These are phyloP conservation scores for Drosophila varians DNA, from an alignment of 1,140 invertebrate genomes.

Conservation along the genomic window DNA sequence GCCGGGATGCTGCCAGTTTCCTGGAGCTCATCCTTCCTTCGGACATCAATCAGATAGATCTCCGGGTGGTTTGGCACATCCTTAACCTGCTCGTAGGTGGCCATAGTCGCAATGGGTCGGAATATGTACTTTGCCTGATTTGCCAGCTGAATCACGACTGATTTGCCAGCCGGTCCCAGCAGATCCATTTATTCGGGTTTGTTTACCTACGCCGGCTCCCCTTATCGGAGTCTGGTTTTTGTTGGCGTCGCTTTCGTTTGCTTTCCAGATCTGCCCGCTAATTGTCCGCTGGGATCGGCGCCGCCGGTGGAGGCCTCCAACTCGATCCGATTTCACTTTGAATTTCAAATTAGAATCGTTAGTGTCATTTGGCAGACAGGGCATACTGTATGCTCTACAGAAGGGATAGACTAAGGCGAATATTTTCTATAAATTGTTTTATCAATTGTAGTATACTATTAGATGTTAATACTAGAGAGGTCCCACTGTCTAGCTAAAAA, in stretches of 20 bases:
- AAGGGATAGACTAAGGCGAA: not conserved
- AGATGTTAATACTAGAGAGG: not conserved
- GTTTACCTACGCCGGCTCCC: constrained; percentile 7
- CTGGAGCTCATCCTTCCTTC: constrained; percentile 86
- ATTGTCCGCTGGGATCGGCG: constrained; percentile 8
- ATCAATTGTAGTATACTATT: too few relatives aligned
- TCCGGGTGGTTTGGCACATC: constrained; percentile 83
- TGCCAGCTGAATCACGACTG: constrained; percentile 44
- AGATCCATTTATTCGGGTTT: constrained; percentile 52
- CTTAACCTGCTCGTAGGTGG: constrained; percentile 85
- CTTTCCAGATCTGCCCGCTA: constrained; percentile 6
- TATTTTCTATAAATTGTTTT: too few relatives aligned
- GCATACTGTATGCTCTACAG: constrained; percentile 23
- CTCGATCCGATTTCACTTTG: constrained; percentile 30
- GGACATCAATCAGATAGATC: constrained; percentile 87
- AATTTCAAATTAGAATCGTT: constrained; percentile 24
- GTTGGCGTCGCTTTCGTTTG: constrained; percentile 15
- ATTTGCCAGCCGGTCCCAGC: constrained; percentile 19
- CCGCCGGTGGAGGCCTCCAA: not conserved
- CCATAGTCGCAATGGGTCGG: constrained; percentile 44
- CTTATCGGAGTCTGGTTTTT: constrained; percentile 35
- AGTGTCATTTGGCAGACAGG: not conserved
- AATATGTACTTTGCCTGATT: constrained; percentile 19
- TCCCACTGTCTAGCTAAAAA: not conserved
- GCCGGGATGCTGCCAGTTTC: constrained; percentile 87